Percentiles rank a stretch among this genome's conserved stretches.
Conservation (phyloP, 1,140 invertebrate species). For the Drosophila azteca region DNA sequence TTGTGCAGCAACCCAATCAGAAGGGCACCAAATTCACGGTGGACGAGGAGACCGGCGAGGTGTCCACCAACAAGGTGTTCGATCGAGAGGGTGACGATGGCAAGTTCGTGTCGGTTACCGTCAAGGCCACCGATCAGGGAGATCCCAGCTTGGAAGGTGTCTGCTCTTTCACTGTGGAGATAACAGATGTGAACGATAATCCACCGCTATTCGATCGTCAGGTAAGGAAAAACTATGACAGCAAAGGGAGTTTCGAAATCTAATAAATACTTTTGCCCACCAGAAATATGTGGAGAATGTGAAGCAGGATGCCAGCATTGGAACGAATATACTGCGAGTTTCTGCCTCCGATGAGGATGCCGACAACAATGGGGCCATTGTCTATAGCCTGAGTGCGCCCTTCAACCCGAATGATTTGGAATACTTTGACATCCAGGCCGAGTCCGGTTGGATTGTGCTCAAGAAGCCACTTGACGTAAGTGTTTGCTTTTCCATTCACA, state of each 20-base stretch:
- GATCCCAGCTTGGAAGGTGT: constrained; percentile 97
- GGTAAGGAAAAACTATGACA: constrained; percentile 84
- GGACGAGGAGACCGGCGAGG: constrained; percentile 96
- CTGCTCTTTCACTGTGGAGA: constrained; percentile 98
- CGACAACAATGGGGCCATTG: constrained; percentile 97
- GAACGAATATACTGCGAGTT: constrained; percentile 96
- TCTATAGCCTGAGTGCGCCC: constrained; percentile 94
- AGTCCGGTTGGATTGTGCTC: constrained; percentile 97
- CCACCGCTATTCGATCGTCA: constrained; percentile 97
- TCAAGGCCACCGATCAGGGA: constrained; percentile 98
- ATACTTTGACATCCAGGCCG: constrained; percentile 97
- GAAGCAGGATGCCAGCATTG: constrained; percentile 97
- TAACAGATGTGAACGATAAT: constrained; percentile 97
- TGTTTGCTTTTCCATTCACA: constrained; percentile 84
- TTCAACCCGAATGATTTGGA: constrained; percentile 93
- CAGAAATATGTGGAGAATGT: constrained; percentile 98
- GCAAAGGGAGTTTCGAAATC: no score
- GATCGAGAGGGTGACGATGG: constrained; percentile 97
- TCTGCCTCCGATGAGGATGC: constrained; percentile 98
- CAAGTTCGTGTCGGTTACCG: constrained; percentile 97
- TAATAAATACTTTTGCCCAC: constrained; percentile 45
- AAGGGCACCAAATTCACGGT: constrained; percentile 98
- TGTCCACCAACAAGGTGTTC: constrained; percentile 97
- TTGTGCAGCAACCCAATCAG: constrained; percentile 97
- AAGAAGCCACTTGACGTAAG: constrained; percentile 98